Base-by-base conservation (phyloP, 2,888 invertebrate genomes). In the Caenorhabditis japonica region DNA sequence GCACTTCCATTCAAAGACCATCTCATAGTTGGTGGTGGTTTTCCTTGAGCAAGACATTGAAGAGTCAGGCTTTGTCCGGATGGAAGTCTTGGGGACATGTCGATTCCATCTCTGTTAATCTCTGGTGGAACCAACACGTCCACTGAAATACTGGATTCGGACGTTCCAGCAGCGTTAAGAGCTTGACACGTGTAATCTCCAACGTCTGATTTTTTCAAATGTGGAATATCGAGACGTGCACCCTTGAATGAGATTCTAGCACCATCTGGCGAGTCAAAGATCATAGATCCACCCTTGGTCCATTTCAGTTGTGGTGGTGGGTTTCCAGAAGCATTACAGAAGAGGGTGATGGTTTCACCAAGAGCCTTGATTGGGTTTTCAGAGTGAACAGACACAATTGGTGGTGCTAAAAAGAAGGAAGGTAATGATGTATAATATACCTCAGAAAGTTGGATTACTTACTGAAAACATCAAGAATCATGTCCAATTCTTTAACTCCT, bases 111-210 rank as follows among this genome's bases (percentile, higher is more conserved):
- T 15, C 84, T 74, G 30, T 80, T 70, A 59, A 90, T 88, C 15
- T 70, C 82, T 7, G 90, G 90, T 4, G 89, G 89, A 2, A 89
- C 90, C 66, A 91, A 86, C 0, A 92, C 91, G 53, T 90, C 89
- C 1, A 92, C 84, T 34, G 88, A 87, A 56, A 91, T 91, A 34
- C 89, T 88, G 59, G 90, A 90, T n/a, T 89, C 87, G 5, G 87
- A 88, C 27, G 89, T 89, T 7, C 92, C 91, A 80, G 90, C 90
- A 38, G 89, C 87, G 81, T 92, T 92, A 47, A 84, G 87, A 1
- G 90, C 91, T 12, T 88, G 79, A 81, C 92, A 92, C 1, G 88
- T 89, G 82, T 91, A 92, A 27, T 90, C 89, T 0, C 92, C 92
- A 41, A 90, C 90, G 84, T 92, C 91, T 4, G 72, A 70, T 46